These are phyloP conservation scores for Fistularia commersonii DNA, from an alignment of 2,797 vertebrate species.

Conservation along the genomic window DNA sequence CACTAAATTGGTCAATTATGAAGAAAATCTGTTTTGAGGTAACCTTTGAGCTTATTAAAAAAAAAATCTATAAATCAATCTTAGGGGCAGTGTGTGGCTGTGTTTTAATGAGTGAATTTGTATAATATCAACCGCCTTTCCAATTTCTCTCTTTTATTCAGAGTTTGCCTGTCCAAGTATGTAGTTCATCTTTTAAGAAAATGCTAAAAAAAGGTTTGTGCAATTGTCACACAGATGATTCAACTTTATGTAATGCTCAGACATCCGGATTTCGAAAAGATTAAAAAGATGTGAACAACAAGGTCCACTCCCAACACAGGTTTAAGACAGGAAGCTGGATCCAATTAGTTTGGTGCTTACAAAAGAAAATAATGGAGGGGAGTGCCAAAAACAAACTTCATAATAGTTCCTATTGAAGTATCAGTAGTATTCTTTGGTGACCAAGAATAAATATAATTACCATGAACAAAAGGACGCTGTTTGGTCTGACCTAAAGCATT, in stretches of 20 bases:
- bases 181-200: too few species aligned
- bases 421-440: slow-evolving; percentile 51
- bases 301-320: slow-evolving; percentile 38
- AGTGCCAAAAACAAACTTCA: slow-evolving; percentile 52
- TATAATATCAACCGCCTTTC: slow-evolving; percentile 30
- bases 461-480: slow-evolving; percentile 58
- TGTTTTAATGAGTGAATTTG: slow-evolving; percentile 56
- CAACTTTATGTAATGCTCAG: neutral
- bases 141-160: slow-evolving; percentile 15
- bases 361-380: slow-evolving; percentile 57
- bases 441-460: slow-evolving; percentile 72
- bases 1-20: slow-evolving; percentile 70
- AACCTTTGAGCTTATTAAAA: slow-evolving; percentile 74
- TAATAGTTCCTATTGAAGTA: slow-evolving; percentile 53
- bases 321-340: slow-evolving; percentile 37
- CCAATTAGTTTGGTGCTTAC: slow-evolving; percentile 61
- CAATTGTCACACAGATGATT: slow-evolving; percentile 19
- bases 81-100: slow-evolving; percentile 54
- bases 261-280: neutral
- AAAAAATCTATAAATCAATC: slow-evolving; percentile 73
- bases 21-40: slow-evolving; percentile 71
- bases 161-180: slow-evolving; percentile 1
- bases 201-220: too few species aligned
- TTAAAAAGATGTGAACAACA: slow-evolving; percentile 33
- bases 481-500: slow-evolving; percentile 53